Evolutionary conservation across 2,797 vertebrate species (phyloP), one percentile per base, ranked within the genome.

Genomic region (Eulemur rubriventer): DNA sequence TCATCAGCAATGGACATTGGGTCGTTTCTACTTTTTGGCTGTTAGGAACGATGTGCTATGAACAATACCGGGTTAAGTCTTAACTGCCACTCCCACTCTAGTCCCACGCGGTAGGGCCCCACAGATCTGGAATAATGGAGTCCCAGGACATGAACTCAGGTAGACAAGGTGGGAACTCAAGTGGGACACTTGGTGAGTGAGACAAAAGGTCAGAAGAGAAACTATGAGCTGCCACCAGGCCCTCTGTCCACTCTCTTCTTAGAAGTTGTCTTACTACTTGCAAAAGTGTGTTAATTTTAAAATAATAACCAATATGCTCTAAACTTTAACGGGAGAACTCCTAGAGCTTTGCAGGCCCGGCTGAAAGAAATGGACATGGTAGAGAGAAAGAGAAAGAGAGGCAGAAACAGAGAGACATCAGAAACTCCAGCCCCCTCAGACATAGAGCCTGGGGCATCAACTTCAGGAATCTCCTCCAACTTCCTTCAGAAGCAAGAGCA

Each of bases 381-480:
- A 30, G 24, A 59, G 33, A 57, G 26, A n/a, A 4, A 87, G 20
- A 33, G 20, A 76, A 12, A 55, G 6, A 65, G 30, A 59, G 28
- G 26, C 24, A 46, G 28, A 52, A 9, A 61, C 7, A 50, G 9
- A 63, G 20, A 92, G 52, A 63, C 55, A 70, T 70, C 73, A 95
- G 86, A 70, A 91, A 87, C 41, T 30, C 70, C 59, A 88, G 33
- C 43, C 55, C 46, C 88, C 28, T 93, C 88, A 82, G 67, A 80
- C 83, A 78, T 61, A 82, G 79, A 95, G 89, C 75, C 82, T 57
- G 38, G 94, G 89, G 59, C 82, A 76, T 50, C 48, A 57, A 89
- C 76, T 91, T 67, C 35, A 94, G 79, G 85, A 80, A 67, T 93
- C 86, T 94, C 89, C 75, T 89, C 91, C 93, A 95, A 67, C 92